Conservation (phyloP, 2,797 vertebrate genomes). For the Sylvia borin region DNA sequence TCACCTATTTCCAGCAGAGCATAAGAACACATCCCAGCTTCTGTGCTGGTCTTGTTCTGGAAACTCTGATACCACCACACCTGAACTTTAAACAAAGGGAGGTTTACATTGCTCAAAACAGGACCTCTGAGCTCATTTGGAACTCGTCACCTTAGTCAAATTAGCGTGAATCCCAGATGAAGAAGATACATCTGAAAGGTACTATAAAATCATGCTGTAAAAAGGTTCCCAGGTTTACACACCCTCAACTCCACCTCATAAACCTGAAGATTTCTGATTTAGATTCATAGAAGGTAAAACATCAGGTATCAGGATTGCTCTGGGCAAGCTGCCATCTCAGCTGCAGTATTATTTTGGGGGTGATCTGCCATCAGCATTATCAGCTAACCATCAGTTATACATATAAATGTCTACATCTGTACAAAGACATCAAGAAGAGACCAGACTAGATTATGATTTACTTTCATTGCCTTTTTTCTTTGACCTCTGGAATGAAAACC, state of each 20-base stretch:
- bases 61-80: not conserved
- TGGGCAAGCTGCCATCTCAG: not conserved
- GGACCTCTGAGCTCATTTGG: not conserved
- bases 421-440: slow-evolving; percentile 8
- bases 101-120: not conserved
- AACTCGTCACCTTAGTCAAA: not conserved
- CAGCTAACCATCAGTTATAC: slow-evolving; percentile 30
- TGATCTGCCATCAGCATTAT: slow-evolving; percentile 27
- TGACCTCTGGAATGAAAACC: slow-evolving; percentile 39
- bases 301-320: slow-evolving; percentile 13
- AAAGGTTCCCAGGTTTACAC: not conserved
- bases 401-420: not conserved
- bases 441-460: slow-evolving; percentile 15
- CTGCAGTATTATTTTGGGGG: slow-evolving; percentile 29
- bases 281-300: slow-evolving; percentile 25
- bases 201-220: not conserved
- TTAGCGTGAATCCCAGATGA: not conserved
- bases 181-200: not conserved
- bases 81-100: not conserved
- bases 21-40: not conserved
- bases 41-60: not conserved
- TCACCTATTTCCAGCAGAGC: not conserved
- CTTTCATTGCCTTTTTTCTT: slow-evolving; percentile 29
- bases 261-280: slow-evolving; percentile 1
- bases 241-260: not conserved